Evolutionary conservation across 2,113 vertebrate species (phyloP).

Genomic region (Pyxicephalus adspersus): DNA sequence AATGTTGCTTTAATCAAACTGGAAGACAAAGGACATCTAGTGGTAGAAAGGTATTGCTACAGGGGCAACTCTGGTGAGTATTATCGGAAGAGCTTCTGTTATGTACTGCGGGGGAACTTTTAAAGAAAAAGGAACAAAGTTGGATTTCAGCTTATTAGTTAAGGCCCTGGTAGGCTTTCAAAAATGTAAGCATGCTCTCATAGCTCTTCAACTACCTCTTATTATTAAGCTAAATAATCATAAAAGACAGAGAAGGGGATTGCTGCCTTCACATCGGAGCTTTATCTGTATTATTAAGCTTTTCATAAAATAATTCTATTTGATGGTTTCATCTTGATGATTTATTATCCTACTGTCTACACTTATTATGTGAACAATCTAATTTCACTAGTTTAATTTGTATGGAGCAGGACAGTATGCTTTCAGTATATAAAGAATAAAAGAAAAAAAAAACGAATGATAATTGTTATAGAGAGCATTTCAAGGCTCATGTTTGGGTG

Average conservation of each 20-base stretch:
- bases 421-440: background rate
- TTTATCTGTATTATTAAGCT: background rate
- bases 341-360: background rate
- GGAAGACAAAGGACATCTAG: too few relatives aligned
- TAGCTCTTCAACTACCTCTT: too few relatives aligned
- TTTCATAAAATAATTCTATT: background rate
- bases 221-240: background rate
- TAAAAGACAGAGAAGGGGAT: background rate
- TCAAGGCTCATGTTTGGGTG: background rate
- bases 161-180: too few relatives aligned
- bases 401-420: background rate
- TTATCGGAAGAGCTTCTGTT: too few relatives aligned
- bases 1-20: too few relatives aligned
- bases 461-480: background rate
- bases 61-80: too few relatives aligned
- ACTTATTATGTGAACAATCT: slow-evolving; percentile 12
- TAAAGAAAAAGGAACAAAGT: too few relatives aligned
- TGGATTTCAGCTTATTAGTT: too few relatives aligned
- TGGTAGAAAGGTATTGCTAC: too few relatives aligned
- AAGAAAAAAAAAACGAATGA: background rate
- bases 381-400: background rate
- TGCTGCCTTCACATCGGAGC: background rate
- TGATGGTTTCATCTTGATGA: background rate
- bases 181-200: too few relatives aligned
- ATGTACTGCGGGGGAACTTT: too few relatives aligned